Evolutionary conservation across 2,888 invertebrate species (phyloP).

Genomic region (Melitaea athalia): DNA sequence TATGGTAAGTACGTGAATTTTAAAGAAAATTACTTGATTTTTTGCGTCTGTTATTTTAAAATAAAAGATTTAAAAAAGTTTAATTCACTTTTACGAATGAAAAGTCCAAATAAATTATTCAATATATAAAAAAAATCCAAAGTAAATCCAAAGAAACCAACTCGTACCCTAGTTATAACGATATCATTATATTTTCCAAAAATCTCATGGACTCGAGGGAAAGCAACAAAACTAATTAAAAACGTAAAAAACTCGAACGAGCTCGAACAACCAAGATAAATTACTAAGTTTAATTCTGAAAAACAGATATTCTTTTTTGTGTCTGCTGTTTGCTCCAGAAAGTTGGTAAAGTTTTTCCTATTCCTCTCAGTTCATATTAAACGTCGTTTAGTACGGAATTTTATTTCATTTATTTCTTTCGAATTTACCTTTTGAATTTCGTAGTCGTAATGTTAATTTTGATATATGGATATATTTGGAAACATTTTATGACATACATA

Average conservation of each 20-base stretch:
- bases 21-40: too few relatives aligned
- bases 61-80: background rate
- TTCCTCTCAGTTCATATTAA: conserved; percentile 25
- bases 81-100: background rate
- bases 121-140: background rate
- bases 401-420: conserved; percentile 9
- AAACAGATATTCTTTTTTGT: conserved; percentile 49
- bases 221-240: conserved; percentile 70
- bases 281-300: conserved; percentile 64
- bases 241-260: conserved; percentile 55
- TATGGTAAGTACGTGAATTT: too few relatives aligned
- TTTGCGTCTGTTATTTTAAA: too few relatives aligned
- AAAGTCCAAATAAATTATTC: background rate
- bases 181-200: conserved; percentile 46
- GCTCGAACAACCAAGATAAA: conserved; percentile 70
- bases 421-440: background rate
- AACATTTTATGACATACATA: too few relatives aligned
- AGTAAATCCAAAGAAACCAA: conserved; percentile 4
- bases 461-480: too few relatives aligned
- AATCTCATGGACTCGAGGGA: conserved; percentile 50
- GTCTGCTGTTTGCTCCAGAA: conserved; percentile 39
- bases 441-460: too few relatives aligned
- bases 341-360: conserved; percentile 38
- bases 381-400: conserved; percentile 22
- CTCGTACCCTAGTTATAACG: conserved; percentile 5